Percentiles rank a stretch among this genome's conserved stretches.
Conservation (phyloP, 2,113 vertebrate genomes). For the Chitala chitala region DNA sequence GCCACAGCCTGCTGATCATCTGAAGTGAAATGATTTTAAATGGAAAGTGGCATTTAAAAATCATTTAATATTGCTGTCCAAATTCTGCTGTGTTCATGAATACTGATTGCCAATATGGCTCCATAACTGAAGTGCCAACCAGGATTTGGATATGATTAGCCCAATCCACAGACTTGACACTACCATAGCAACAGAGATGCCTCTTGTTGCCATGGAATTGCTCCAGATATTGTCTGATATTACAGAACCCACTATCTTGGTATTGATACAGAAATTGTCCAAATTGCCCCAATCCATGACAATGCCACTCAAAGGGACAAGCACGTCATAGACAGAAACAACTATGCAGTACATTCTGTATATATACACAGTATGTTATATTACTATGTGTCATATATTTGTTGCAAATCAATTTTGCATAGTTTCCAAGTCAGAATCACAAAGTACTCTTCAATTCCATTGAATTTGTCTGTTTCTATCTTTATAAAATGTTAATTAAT, state of each 20-base stretch:
- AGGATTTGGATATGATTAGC: slow-evolving; percentile 33
- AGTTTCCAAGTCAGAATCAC: no score
- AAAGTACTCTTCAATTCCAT: not conserved
- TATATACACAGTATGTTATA: no score
- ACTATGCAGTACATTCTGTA: no score
- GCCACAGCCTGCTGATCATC: no score
- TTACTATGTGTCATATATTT: no score
- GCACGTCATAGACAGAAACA: not conserved
- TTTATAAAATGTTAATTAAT: slow-evolving; percentile 1
- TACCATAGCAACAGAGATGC: slow-evolving; percentile 16
- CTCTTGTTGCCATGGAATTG: slow-evolving; percentile 37
- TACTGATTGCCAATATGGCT: slow-evolving; percentile 32
- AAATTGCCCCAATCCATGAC: no score
- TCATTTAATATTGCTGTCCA: slow-evolving; percentile 45
- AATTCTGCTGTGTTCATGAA: slow-evolving; percentile 40
- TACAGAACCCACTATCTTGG: no score
- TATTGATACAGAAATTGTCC: no score
- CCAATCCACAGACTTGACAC: slow-evolving; percentile 18
- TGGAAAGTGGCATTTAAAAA: slow-evolving; percentile 51
- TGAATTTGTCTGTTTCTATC: not conserved
- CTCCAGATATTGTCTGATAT: not conserved
- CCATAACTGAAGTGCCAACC: slow-evolving; percentile 24
- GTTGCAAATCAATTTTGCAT: no score
- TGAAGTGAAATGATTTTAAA: slow-evolving; percentile 48
- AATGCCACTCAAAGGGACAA: slow-evolving; percentile 1